Evolutionary conservation across 2,797 vertebrate genomes (phyloP).

Genomic region (Clarias fuscus): DNA sequence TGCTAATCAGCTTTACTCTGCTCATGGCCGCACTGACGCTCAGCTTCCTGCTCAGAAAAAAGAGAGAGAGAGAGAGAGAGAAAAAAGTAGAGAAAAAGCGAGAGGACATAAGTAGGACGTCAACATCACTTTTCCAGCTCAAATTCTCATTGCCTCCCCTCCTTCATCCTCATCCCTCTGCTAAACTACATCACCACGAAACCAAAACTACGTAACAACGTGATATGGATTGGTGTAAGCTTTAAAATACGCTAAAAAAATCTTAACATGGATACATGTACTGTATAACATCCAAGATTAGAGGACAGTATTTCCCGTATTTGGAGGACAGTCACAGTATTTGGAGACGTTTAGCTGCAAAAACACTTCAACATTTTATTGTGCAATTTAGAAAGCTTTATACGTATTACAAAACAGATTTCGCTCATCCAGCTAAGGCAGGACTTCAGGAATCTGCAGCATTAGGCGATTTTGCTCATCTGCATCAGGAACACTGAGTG

Average conservation of each 20-base stretch:
- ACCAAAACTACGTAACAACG: not conserved
- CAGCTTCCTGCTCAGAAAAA: not conserved
- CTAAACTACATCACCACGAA: not conserved
- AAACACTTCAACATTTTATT: not conserved
- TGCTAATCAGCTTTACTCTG: conserved; percentile 27
- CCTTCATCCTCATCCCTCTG: not conserved
- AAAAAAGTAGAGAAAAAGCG: not conserved
- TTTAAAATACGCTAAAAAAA: not conserved
- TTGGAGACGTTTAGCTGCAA: not conserved
- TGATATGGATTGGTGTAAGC: not conserved
- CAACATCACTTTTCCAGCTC: not conserved
- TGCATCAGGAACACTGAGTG: not conserved
- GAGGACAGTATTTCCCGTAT: no score
- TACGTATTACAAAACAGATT: not conserved
- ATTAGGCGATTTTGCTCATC: not conserved
- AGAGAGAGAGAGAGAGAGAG: not conserved
- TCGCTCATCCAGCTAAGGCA: not conserved
- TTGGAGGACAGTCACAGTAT: no score
- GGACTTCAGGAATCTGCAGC: not conserved
- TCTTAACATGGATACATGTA: not conserved
- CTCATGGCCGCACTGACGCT: not conserved
- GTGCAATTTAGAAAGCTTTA: not conserved
- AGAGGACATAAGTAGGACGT: not conserved
- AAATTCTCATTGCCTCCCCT: not conserved
- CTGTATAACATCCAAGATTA: not conserved